Conservation (phyloP, 2,888 invertebrate genomes). For the Chamaedrilus cognettii region DNA sequence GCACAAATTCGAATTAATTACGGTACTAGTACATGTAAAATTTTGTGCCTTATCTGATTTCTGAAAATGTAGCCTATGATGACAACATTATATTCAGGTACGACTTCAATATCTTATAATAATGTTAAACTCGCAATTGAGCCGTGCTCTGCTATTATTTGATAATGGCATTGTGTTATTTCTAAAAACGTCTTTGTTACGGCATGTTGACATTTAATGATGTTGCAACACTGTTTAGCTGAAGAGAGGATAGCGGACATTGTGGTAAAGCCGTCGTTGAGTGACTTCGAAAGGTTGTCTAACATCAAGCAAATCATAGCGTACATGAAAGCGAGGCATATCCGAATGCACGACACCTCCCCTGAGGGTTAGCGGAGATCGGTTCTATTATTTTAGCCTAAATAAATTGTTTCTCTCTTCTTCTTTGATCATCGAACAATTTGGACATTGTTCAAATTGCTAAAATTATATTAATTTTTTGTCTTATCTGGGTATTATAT, state of each 20-base stretch:
- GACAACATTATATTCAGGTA: too few species aligned
- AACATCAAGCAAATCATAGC: constrained; percentile 59
- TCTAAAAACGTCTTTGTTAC: too few species aligned
- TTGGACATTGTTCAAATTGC: too few species aligned
- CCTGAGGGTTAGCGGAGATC: constrained; percentile 54
- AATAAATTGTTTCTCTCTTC: neutral
- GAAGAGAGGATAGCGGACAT: constrained; percentile 55
- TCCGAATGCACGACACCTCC: constrained; percentile 58
- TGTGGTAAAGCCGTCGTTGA: constrained; percentile 9
- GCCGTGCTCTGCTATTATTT: too few species aligned
- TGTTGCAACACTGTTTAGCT: constrained; percentile 44
- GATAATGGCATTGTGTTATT: too few species aligned
- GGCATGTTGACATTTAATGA: too few species aligned
- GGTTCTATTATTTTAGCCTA: neutral
- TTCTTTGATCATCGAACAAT: neutral
- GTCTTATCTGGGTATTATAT: too few species aligned
- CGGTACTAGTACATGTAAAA: too few species aligned
- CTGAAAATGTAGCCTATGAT: too few species aligned
- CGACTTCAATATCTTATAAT: neutral
- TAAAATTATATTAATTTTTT: too few species aligned
- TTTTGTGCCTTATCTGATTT: too few species aligned
- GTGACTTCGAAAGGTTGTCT: constrained; percentile 53
- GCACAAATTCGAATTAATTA: too few species aligned
- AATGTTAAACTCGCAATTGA: neutral
- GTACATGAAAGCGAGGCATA: constrained; percentile 58